A percentile compares a stretch with the other conserved stretches of the same genome.
phyloP scores from a whole-genome alignment of 2,113 vertebrate genomes.

The Pyrgilauda ruficollis region DNA sequence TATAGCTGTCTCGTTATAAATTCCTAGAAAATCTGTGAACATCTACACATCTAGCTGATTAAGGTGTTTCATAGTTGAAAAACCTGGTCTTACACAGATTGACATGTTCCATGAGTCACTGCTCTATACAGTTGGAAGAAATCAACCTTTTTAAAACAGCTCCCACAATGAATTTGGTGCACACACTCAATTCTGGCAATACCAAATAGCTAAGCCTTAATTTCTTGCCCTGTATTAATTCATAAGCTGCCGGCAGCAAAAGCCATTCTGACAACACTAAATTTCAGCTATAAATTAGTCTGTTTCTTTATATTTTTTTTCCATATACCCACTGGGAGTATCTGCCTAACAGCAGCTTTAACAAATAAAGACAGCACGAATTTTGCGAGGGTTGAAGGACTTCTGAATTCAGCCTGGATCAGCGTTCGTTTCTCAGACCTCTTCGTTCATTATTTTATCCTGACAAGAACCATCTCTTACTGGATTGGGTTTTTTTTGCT shows the following conservation, averaged over 20 bases:
- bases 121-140: not conserved
- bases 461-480: not conserved
- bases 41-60: not conserved
- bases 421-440: not conserved
- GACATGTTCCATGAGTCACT: not conserved
- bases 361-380: not conserved
- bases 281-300: not conserved
- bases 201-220: not conserved
- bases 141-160: not conserved
- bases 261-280: rapidly evolving
- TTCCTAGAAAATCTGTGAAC: not conserved
- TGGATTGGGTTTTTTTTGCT: not conserved
- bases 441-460: not conserved
- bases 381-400: not conserved
- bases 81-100: not conserved
- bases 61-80: not conserved
- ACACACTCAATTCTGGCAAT: rapidly evolving
- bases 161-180: too few relatives aligned
- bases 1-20: not conserved
- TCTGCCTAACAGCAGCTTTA: not conserved
- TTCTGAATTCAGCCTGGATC: not conserved
- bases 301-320: not conserved
- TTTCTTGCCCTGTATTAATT: not conserved
- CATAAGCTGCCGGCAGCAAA: not conserved
- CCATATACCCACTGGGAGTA: rapidly evolving